These are phyloP conservation scores for Glaucidium brasilianum DNA, from an alignment of 2,113 vertebrate genomes.

Conservation along the genomic window DNA sequence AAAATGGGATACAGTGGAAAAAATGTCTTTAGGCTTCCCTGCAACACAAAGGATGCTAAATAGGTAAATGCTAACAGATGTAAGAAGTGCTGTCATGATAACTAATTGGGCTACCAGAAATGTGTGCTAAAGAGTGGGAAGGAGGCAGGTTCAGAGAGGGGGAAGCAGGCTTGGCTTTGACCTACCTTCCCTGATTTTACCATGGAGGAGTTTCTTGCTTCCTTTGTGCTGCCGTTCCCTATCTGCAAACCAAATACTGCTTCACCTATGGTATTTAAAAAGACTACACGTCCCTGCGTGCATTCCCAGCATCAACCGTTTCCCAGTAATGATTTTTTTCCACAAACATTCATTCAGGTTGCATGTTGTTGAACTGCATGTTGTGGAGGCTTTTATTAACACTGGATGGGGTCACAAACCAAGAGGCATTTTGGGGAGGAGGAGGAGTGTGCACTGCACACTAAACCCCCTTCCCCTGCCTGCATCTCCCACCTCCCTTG, in stretches of 20 bases:
- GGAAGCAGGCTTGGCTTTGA: neutral
- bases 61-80: neutral
- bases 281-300: neutral
- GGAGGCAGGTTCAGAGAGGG: neutral
- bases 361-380: rapidly evolving
- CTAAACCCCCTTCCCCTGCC: neutral
- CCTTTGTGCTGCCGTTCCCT: neutral
- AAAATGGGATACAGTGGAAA: neutral
- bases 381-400: neutral
- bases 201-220: neutral
- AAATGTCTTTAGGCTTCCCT: neutral
- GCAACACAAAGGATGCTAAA: neutral
- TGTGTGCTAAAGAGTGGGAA: neutral
- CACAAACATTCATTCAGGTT: neutral
- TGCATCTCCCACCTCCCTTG: neutral
- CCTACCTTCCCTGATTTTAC: neutral
- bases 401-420: neutral
- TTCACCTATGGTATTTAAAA: rapidly evolving
- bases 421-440: neutral
- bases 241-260: neutral
- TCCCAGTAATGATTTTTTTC: neutral
- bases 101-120: neutral
- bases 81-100: neutral
- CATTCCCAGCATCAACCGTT: neutral
- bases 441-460: neutral